phyloP scores from a whole-genome alignment of 2,797 vertebrate genomes.

The Brotula barbata region DNA sequence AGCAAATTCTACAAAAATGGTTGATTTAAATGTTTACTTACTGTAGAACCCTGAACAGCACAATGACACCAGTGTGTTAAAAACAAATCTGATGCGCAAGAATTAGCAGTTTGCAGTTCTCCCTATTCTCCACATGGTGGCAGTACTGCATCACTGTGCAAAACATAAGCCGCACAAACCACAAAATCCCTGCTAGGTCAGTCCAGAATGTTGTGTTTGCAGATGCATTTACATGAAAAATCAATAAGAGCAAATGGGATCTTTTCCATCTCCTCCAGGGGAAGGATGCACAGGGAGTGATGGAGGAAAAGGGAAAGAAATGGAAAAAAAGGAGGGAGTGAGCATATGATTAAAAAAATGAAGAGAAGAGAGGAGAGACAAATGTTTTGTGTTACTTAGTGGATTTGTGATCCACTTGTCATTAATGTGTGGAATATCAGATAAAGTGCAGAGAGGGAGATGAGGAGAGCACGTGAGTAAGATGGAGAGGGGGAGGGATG shows the following conservation, averaged over 20 bases:
- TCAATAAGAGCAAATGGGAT: constrained; percentile 24
- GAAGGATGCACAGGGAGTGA: background rate
- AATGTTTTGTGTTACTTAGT: too few species aligned
- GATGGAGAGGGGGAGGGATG: constrained; percentile 12
- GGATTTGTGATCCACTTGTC: too few species aligned
- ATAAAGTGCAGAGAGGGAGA: constrained; percentile 27
- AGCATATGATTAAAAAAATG: too few species aligned
- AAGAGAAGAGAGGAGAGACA: too few species aligned
- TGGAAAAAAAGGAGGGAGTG: background rate
- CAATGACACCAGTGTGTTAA: too few species aligned
- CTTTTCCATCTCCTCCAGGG: background rate
- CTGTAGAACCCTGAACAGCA: too few species aligned
- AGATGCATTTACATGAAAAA: constrained; percentile 24
- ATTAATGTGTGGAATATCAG: constrained; percentile 21
- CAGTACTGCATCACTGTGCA: constrained; percentile 43
- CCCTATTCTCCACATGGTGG: constrained; percentile 50
- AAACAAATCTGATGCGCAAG: too few species aligned
- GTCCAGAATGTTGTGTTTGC: constrained; percentile 29
- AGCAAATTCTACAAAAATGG: too few species aligned
- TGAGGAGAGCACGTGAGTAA: constrained; percentile 1
- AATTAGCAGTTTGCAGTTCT: too few species aligned
- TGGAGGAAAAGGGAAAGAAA: background rate
- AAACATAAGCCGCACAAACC: background rate
- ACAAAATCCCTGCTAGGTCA: constrained; percentile 38
- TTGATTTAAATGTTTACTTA: too few species aligned